Evolutionary conservation across 2,113 vertebrate species (phyloP).

Genomic region (Cheirogaleus medius): DNA sequence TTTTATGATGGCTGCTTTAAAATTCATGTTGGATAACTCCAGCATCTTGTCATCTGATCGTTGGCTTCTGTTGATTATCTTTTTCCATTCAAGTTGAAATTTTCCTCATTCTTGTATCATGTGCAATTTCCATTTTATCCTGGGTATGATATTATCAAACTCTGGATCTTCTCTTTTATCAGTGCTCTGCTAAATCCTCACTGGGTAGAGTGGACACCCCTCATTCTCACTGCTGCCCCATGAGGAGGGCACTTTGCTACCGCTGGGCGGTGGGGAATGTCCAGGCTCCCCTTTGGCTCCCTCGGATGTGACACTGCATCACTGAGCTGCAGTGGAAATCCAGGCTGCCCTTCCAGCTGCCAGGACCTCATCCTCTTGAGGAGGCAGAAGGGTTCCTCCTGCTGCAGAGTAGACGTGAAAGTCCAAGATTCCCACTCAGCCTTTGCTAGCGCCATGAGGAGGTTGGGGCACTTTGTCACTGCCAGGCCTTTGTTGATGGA

Average conservation of each 20-base stretch:
- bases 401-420: accelerated
- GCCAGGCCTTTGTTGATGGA: not conserved
- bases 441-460: not conserved
- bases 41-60: not conserved
- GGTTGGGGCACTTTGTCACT: not conserved
- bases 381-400: not conserved
- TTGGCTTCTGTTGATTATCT: not conserved
- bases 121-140: not conserved
- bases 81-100: not conserved
- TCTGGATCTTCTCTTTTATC: not conserved
- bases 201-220: not conserved
- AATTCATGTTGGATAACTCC: not conserved
- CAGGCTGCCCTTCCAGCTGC: not conserved
- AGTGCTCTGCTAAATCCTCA: not conserved
- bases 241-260: not conserved
- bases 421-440: not conserved
- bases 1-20: not conserved
- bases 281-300: not conserved
- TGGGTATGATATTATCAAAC: not conserved
- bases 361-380: not conserved
- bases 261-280: not conserved
- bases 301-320: no score
- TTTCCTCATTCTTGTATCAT: not conserved
- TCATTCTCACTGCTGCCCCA: not conserved
- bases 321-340: not conserved